Percentiles rank a stretch among this genome's conserved stretches.
These are phyloP conservation scores for Dyspetes luteomarginatus DNA, from an alignment of 2,888 invertebrate genomes.

Conservation along the genomic window DNA sequence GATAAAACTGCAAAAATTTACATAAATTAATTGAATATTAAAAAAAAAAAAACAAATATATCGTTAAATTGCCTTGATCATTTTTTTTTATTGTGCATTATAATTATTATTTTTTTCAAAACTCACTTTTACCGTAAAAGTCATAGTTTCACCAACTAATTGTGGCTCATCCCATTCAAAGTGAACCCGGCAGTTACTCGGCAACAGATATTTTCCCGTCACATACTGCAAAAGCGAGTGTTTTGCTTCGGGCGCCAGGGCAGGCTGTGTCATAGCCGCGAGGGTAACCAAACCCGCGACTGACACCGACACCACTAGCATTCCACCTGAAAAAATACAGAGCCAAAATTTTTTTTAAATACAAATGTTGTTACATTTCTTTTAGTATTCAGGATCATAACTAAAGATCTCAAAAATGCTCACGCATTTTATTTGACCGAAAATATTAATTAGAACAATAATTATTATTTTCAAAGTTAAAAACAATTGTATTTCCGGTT, in stretches of 20 bases:
- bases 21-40: neutral
- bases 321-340: conserved; percentile 87
- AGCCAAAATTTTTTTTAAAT: neutral
- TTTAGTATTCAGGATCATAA: too few relatives aligned
- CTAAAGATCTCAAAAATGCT: too few relatives aligned
- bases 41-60: neutral
- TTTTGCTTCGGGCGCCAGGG: conserved; percentile 94
- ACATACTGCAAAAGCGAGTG: conserved; percentile 95
- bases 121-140: conserved; percentile 90
- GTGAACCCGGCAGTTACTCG: conserved; percentile 92
- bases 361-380: neutral
- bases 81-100: too few relatives aligned
- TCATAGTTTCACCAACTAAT: conserved; percentile 95
- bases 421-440: too few relatives aligned
- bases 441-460: too few relatives aligned
- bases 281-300: conserved; percentile 95
- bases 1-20: conserved; percentile 88
- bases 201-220: conserved; percentile 95
- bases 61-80: too few relatives aligned
- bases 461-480: too few relatives aligned
- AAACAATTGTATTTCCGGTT: too few relatives aligned
- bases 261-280: conserved; percentile 96
- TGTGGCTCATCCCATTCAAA: conserved; percentile 97
- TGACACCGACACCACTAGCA: conserved; percentile 95
- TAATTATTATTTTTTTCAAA: too few relatives aligned